A percentile compares a stretch with the other conserved stretches of the same genome.
Evolutionary conservation across 2,113 vertebrate species (phyloP).

Genomic region (Lichenostomus cassidix): DNA sequence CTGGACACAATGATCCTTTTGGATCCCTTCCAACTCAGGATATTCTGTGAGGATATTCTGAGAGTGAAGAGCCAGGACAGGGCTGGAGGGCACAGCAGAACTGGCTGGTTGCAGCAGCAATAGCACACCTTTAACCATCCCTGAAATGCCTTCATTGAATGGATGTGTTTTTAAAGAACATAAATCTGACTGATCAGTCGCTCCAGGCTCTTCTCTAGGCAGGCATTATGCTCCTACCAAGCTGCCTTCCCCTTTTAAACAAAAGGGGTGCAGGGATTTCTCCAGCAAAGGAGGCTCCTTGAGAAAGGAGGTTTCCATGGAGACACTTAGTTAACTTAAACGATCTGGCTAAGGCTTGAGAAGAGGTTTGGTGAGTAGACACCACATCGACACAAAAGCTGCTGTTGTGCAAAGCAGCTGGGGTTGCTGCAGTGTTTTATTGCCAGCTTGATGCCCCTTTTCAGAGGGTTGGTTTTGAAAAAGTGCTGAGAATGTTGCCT

Average conservation of each 20-base stretch:
- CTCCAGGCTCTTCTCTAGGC: background rate
- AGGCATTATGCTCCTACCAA: background rate
- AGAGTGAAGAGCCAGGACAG: background rate
- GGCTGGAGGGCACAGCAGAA: background rate
- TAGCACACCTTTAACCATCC: background rate
- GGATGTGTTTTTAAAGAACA: background rate
- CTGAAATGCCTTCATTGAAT: background rate
- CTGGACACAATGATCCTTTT: background rate
- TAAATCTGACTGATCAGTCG: background rate
- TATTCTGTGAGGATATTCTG: background rate
- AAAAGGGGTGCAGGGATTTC: background rate
- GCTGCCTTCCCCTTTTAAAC: background rate
- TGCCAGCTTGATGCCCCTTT: background rate
- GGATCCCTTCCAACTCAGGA: background rate
- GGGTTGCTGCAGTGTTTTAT: background rate
- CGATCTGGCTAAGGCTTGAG: background rate
- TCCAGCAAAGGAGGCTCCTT: background rate
- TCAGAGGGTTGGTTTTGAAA: background rate
- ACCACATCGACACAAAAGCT: background rate
- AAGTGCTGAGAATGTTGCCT: background rate
- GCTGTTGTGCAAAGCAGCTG: background rate
- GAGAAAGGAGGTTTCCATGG: constrained; percentile 50
- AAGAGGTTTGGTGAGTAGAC: background rate
- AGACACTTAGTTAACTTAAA: constrained; percentile 12
- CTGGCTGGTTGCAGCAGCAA: background rate